These are phyloP conservation scores for Anoplophora glabripennis DNA, from an alignment of 1,140 invertebrate species.

Conservation along the genomic window DNA sequence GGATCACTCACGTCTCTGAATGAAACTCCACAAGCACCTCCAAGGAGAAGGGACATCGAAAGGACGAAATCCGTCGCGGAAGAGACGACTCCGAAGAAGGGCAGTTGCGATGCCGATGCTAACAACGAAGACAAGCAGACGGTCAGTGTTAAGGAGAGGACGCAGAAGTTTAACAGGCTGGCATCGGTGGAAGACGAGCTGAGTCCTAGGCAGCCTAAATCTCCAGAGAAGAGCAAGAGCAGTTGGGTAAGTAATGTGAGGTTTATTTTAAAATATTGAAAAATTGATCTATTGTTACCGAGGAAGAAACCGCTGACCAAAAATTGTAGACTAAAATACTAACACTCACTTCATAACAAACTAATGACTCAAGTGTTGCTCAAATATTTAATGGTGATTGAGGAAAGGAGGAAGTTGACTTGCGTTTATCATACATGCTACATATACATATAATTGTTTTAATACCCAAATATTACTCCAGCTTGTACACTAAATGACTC, in stretches of 20 bases:
- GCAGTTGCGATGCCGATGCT: conserved; percentile 11
- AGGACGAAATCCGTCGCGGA: not conserved
- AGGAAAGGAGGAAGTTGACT: no score
- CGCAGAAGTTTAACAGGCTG: conserved; percentile 88
- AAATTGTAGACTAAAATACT: no score
- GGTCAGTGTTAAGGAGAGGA: conserved; percentile 87
- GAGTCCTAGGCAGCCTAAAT: conserved; percentile 56
- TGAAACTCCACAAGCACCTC: conserved; percentile 46
- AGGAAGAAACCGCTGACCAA: no score
- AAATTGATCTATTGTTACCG: no score
- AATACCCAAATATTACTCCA: no score
- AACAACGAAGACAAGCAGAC: conserved; percentile 54
- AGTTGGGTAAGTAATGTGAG: conserved; percentile 23
- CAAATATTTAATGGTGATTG: no score
- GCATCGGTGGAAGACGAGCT: conserved; percentile 74
- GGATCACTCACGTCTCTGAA: conserved; percentile 36
- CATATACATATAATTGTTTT: no score
- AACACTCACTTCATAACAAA: no score
- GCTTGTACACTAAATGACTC: no score
- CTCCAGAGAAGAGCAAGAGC: conserved; percentile 36
- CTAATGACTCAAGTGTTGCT: no score
- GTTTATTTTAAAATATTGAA: no score
- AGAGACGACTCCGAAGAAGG: conserved; percentile 5
- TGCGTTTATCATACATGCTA: no score
- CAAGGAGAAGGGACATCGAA: conserved; percentile 26